A percentile compares a stretch with the other conserved stretches of the same genome.
Conservation (phyloP, 2,113 vertebrate genomes). For the Sebastes fasciatus region DNA sequence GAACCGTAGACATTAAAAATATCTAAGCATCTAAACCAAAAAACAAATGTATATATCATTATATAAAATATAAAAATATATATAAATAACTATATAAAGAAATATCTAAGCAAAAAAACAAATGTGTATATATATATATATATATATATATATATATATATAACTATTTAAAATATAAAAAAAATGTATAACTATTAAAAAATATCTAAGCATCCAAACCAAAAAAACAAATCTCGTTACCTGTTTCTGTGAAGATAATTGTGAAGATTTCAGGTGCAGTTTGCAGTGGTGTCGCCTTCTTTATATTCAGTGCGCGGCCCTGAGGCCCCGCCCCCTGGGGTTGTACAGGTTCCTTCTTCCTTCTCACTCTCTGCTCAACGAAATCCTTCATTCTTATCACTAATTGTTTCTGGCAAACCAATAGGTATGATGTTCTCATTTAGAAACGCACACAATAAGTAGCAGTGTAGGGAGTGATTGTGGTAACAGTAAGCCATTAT, state of each 20-base stretch:
- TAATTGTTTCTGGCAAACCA: constrained; percentile 4
- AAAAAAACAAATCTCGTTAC: constrained; percentile 2
- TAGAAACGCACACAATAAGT: background rate
- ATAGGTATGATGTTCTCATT: background rate
- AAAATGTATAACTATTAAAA: background rate
- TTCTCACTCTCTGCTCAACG: constrained; percentile 23
- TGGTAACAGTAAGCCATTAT: background rate
- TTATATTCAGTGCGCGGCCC: constrained; percentile 32
- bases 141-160: too few species aligned
- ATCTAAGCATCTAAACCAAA: too few species aligned
- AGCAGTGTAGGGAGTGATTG: background rate
- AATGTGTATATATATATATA: too few species aligned
- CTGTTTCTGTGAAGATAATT: constrained; percentile 12
- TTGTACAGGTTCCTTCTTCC: constrained; percentile 71
- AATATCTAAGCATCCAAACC: background rate
- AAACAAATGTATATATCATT: too few species aligned
- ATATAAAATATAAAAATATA: too few species aligned
- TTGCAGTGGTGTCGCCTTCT: background rate
- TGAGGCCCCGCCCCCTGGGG: constrained; percentile 44
- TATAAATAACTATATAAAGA: too few species aligned
- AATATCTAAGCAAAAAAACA: too few species aligned
- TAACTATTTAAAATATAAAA: too few species aligned
- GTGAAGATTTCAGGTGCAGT: constrained; percentile 20
- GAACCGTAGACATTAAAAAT: too few species aligned
- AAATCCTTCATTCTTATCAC: constrained; percentile 15